Conservation (phyloP, 2,113 vertebrate genomes). For the Lichenostomus cassidix region DNA sequence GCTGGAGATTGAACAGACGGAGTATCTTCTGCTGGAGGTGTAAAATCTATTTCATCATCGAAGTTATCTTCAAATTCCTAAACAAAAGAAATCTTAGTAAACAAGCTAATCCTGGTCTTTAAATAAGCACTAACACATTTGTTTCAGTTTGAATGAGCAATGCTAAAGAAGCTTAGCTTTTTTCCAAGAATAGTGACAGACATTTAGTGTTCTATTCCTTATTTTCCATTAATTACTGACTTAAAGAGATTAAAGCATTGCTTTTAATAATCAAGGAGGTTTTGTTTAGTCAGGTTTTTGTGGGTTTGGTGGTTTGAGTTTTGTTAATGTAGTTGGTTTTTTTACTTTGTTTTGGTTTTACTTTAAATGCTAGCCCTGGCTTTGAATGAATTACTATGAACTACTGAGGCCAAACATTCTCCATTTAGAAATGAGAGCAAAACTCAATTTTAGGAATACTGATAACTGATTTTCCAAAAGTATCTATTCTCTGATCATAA, state of each 20-base stretch:
- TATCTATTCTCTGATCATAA: not conserved
- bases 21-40: conserved; percentile 96
- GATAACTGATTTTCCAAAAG: not conserved
- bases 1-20: conserved; percentile 93
- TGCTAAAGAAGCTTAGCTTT: not conserved
- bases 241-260: not conserved
- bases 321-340: not conserved
- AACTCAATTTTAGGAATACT: not conserved
- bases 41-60: conserved; percentile 97
- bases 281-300: not conserved
- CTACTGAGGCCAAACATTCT: not conserved
- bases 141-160: not conserved
- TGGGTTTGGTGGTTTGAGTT: not conserved
- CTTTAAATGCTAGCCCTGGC: not conserved
- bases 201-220: not conserved
- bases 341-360: not conserved
- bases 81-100: not conserved
- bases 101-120: not conserved
- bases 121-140: not conserved
- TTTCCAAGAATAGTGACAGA: not conserved
- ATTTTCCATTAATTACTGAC: not conserved
- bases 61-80: conserved; percentile 99
- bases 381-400: not conserved
- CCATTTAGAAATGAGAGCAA: not conserved
- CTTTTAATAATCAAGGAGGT: not conserved